Evolutionary conservation across 2,888 invertebrate species (phyloP), one percentile per base, ranked within the genome.

Genomic region (Drosophila pegasa): DNA sequence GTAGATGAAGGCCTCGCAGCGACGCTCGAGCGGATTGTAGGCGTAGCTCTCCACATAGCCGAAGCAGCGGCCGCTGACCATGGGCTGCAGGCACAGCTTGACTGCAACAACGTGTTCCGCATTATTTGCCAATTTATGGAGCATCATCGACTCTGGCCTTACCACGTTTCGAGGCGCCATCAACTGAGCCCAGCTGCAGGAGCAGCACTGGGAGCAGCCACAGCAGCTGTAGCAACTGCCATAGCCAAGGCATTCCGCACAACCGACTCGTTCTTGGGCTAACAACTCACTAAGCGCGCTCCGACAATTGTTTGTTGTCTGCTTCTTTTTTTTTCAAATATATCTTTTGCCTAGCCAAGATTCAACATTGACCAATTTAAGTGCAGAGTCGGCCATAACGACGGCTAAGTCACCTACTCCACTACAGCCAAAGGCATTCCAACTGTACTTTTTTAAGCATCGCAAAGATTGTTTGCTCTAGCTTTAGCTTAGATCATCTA

Each of bases 11-110:
- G 95, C 94, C 51, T 94, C 93, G 90, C 97, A 97, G 90, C 93
- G 94, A 9, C 94, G 92, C 76, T 94, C 94, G 18, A 92, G 91
- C 0, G 93, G 89, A 87, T 96, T 95, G 90, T 95, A 97, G 88
- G 95, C 95, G 94, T 95, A 97, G 38, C 96, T 93, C 48, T 94
- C 94, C 89, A 95, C 95, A 75, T 94, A 94, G 12, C 95, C 96
- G 45, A 94, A 93, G 89, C 97, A 97, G 2, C 95, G 95, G 8
- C 97, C 97, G 54, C 93, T 92, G 16, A 78, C 94, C 66, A 93
- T 93, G 31, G 95, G 94, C 87, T 95, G 94, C 92, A 94, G 94
- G 80, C 96, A 96, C 31, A 95, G 94, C 83, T 94, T 96, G 22
- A 88, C 86, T 87, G 67, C 29, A 68, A 55, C 20, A 25, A 55